Evolutionary conservation across 2,888 invertebrate genomes (phyloP).

Genomic region (Leucania comma): DNA sequence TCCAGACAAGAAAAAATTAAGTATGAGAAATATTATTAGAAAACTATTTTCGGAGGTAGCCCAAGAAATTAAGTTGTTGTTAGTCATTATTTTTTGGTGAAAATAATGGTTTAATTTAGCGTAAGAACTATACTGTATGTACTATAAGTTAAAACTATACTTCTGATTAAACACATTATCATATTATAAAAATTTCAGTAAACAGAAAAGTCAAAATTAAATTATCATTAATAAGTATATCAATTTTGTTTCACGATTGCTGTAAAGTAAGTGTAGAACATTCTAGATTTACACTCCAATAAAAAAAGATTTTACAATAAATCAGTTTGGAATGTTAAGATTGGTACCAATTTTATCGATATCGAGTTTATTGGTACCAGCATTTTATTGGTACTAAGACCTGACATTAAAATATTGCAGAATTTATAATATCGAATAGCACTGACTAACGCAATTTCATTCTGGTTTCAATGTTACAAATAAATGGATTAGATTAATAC

Average conservation of each 20-base stretch:
- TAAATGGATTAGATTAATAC: constrained; percentile 35
- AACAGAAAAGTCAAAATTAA: neutral
- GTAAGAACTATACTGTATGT: too few relatives aligned
- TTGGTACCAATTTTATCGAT: constrained; percentile 47
- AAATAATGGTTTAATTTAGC: neutral
- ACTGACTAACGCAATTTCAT: constrained; percentile 44
- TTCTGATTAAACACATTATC: neutral
- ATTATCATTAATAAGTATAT: neutral
- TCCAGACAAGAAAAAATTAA: neutral
- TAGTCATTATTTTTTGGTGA: too few relatives aligned
- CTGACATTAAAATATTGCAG: constrained; percentile 57
- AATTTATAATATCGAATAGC: constrained; percentile 44
- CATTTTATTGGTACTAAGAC: constrained; percentile 46
- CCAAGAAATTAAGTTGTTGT: too few relatives aligned
- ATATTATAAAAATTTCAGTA: neutral
- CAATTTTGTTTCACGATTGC: constrained; percentile 5
- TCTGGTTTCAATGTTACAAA: constrained; percentile 17
- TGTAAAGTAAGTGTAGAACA: constrained; percentile 25
- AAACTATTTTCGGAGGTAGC: constrained; percentile 1
- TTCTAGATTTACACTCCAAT: constrained; percentile 37
- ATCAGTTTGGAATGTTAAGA: constrained; percentile 36
- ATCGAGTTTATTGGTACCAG: constrained; percentile 39
- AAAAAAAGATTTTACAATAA: constrained; percentile 36
- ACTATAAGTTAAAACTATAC: too few relatives aligned
- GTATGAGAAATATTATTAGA: neutral